Base-by-base conservation (phyloP, 2,888 invertebrate species). In the Aphelenchoides bicaudatus region DNA sequence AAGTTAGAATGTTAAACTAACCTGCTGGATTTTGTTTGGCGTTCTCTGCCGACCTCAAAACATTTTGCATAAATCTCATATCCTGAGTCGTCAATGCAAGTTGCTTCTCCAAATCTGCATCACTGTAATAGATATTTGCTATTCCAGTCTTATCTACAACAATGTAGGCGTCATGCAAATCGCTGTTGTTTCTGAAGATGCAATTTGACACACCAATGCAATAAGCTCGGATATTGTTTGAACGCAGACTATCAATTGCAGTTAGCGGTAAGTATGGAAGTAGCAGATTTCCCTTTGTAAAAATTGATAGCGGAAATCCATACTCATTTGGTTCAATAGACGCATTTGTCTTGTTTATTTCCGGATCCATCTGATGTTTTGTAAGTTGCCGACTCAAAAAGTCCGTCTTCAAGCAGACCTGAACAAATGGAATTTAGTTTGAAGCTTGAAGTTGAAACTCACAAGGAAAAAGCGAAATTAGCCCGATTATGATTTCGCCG, bases 191-290 rank as follows among this genome's bases (percentile, higher is more conserved):
- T 79, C 91, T 90, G 80, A 96, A 98, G 34, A 98, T 83, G n/a
- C 92, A 88, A 83, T 98, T 98, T 16, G 94, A 94, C n/a, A 94
- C 94, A 37, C 98, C 96, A 59, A 93, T 88, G 43, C 92, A 84
- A 81, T 83, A 85, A 16, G 84, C 83, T 31, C 82, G 74, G 5
- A 93, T 90, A 70, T 89, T 88, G 2, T 88, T 85, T 80, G 93
- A 91, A 50, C 87, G 87, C 55, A 98, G 82, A 57, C 92, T 83
- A 82, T 96, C 96, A 82, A 94, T 86, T 80, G 91, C 93, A 68
- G 93, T 91, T 66, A 98, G 83, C 2, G 92, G 92, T 65, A 96
- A 83, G 81, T 96, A 98, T 19, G 98, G 96, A 80, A 94, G 86
- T 80, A 93, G 94, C 16, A 94, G 84, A 78, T 89, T 88, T 48